Percentiles rank a stretch among this genome's conserved stretches.
phyloP scores from a whole-genome alignment of 2,797 vertebrate species.

The Acanthis flammea region DNA sequence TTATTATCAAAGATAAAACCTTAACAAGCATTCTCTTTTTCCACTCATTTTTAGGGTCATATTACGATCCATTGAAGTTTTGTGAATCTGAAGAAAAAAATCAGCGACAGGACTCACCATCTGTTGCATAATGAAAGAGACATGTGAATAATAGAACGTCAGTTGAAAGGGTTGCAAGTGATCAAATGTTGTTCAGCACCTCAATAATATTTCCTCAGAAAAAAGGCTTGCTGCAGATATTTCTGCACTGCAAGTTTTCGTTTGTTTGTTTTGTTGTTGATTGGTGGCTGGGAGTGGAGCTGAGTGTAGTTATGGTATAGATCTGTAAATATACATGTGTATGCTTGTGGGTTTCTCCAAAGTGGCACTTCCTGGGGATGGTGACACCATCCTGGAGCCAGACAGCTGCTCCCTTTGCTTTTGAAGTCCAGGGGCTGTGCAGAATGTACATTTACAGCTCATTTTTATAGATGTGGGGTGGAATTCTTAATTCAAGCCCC shows the following conservation, averaged over 20 bases:
- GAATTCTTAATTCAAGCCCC: background rate
- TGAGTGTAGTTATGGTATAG: background rate
- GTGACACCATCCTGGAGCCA: background rate
- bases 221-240: slow-evolving; percentile 52
- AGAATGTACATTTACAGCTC: slow-evolving; percentile 5
- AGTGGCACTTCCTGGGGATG: background rate
- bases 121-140: slow-evolving; percentile 56
- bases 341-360: background rate
- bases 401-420: slow-evolving; percentile 47
- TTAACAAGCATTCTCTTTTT: slow-evolving; percentile 48
- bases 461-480: background rate
- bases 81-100: slow-evolving; percentile 24
- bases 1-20: slow-evolving; percentile 58
- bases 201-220: slow-evolving; percentile 68
- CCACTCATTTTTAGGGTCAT: slow-evolving; percentile 41
- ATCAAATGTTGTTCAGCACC: slow-evolving; percentile 56
- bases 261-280: slow-evolving; percentile 51
- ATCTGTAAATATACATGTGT: no score
- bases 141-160: slow-evolving; percentile 51
- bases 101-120: slow-evolving; percentile 31
- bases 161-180: slow-evolving; percentile 56
- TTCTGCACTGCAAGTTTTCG: background rate
- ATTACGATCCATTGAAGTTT: slow-evolving; percentile 40
- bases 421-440: slow-evolving; percentile 37
- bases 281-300: background rate